Base-by-base conservation (phyloP, 2,113 vertebrate genomes). In the Fregetta grallaria region DNA sequence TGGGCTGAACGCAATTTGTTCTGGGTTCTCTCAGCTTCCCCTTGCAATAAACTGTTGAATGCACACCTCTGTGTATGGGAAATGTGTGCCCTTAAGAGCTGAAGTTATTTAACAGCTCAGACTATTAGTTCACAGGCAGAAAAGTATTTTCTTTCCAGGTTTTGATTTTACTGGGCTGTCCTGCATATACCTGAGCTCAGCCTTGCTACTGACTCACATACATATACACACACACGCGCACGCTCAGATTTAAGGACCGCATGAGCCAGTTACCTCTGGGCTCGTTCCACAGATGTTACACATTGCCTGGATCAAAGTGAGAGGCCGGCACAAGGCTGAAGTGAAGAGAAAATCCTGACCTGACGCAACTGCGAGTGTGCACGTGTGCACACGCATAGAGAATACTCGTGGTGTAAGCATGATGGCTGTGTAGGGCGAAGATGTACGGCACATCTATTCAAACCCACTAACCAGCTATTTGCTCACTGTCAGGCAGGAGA, bases 21-120 rank as follows among this genome's bases (percentile, higher is more conserved):
- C 97, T 95, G 96, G 94, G 92, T 93, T 97, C 95, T 95, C 94
- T 95, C 94, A 92, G 96, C 95, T 97, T 97, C 96, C 95, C 95
- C 95, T 96, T 65, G 88, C 92, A 92, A 96, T 96, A 96, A 97
- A 96, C 85, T 78, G 65, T 67, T 97, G 94, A 97, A 96, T 96
- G 94, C 92, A 81, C 95, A 97, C 94, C 94, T 96, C 90, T 96
- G 93, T 96, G 82, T 5, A 94, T 50, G 90, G 95, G 95, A 94
- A 96, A 93, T 45, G 88, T 63, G 88, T 40, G 72, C 75, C 96
- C 96, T 95, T 88, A 97, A 97, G 89, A 96, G 91, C 63, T 83
- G 84, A 66, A 94, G 91, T 97, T 96, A 96, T 97, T 96, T 97
- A 96, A 95, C 96, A 94, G 87, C 90, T 97, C 96, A 96, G 94